Evolutionary conservation across 2,113 vertebrate species (phyloP).

Genomic region (Neolamprologus variostigma): DNA sequence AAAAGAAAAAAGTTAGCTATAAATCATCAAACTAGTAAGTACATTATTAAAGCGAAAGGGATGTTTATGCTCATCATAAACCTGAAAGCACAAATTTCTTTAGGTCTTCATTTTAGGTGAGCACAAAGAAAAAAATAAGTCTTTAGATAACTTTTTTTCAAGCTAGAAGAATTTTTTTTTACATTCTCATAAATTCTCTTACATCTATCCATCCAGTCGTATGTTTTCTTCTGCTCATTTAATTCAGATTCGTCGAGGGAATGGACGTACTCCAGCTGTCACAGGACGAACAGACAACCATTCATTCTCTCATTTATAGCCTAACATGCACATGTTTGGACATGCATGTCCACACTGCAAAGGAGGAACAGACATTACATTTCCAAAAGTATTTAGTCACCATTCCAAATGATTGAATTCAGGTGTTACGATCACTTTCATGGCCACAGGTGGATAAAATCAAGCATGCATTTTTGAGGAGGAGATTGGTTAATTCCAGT

Average conservation of each 20-base stretch:
- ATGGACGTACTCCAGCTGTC: neutral
- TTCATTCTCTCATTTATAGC: neutral
- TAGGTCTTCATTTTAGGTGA: accelerated
- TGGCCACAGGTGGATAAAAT: neutral
- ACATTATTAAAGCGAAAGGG: neutral
- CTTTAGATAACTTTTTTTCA: neutral
- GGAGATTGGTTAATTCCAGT: neutral
- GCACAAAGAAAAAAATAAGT: neutral
- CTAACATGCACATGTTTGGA: neutral
- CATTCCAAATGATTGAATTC: neutral
- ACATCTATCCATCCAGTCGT: neutral
- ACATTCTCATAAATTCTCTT: neutral
- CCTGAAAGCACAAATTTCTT: accelerated
- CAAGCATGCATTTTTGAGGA: neutral
- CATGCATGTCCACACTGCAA: accelerated
- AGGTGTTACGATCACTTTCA: neutral
- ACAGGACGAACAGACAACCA: neutral
- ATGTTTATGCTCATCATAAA: neutral
- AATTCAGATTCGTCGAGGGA: neutral
- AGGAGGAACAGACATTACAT: neutral
- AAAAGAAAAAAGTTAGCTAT: neutral
- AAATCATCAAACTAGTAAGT: neutral
- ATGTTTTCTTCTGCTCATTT: neutral
- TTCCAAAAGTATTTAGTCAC: neutral
- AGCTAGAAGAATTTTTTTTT: neutral